Evolutionary conservation across 2,888 invertebrate genomes (phyloP).

Genomic region (Drosophila aldrichi): DNA sequence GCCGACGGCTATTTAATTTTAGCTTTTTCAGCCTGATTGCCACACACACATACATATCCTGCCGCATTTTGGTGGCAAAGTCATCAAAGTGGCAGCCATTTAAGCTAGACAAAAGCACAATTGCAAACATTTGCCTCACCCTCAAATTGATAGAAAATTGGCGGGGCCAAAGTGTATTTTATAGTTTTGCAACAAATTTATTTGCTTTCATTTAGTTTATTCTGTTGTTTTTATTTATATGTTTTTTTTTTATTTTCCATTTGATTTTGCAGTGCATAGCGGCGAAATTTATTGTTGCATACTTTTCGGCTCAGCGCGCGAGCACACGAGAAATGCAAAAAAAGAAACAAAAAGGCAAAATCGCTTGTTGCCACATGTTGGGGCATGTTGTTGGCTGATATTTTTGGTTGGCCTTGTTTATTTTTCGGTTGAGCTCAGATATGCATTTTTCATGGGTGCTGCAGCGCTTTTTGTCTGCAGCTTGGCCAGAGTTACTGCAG

Average conservation of each 20-base stretch:
- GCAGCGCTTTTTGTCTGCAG: slow-evolving; percentile 32
- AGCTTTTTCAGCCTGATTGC: slow-evolving; percentile 6
- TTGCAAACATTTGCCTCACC: slow-evolving; percentile 49
- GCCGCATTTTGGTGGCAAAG: slow-evolving; percentile 18
- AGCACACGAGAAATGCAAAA: slow-evolving; percentile 43
- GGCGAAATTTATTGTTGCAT: slow-evolving; percentile 77
- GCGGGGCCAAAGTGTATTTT: slow-evolving; percentile 62
- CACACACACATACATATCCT: not conserved
- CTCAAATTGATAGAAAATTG: slow-evolving; percentile 77
- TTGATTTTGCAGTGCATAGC: slow-evolving; percentile 31
- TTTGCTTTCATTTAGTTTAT: slow-evolving; percentile 31
- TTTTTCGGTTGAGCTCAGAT: slow-evolving; percentile 76
- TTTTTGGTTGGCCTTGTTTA: slow-evolving; percentile 57
- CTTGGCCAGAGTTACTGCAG: slow-evolving; percentile 9
- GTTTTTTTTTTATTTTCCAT: slow-evolving; percentile 1
- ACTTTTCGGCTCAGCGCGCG: slow-evolving; percentile 76
- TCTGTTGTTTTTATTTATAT: not conserved
- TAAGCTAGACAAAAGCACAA: slow-evolving; percentile 60
- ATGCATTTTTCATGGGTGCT: slow-evolving; percentile 76
- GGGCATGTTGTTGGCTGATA: slow-evolving; percentile 28
- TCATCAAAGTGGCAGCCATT: slow-evolving; percentile 48
- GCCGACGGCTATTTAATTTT: slow-evolving; percentile 39
- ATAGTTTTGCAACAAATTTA: slow-evolving; percentile 68
- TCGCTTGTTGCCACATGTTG: slow-evolving; percentile 53
- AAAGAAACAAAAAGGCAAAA: slow-evolving; percentile 19